Percentiles rank a stretch among this genome's conserved stretches.
These are phyloP conservation scores for Pseudococcus longispinus DNA, from an alignment of 2,888 invertebrate species.

Conservation along the genomic window DNA sequence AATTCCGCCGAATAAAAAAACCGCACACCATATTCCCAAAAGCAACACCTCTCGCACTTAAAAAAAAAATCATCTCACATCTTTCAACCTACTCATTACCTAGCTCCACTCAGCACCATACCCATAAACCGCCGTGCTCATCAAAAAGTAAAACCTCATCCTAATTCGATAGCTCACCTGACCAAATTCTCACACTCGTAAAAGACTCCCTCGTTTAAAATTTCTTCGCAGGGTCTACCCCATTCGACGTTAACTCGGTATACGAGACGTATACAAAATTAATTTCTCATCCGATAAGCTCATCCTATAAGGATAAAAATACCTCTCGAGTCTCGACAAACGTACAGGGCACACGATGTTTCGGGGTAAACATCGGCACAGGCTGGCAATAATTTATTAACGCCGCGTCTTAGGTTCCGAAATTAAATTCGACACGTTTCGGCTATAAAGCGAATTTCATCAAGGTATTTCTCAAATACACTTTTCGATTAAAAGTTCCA, in stretches of 20 bases:
- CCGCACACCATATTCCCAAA: neutral
- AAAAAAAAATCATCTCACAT: neutral
- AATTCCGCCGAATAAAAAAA: too few relatives aligned
- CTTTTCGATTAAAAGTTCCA: constrained; percentile 44
- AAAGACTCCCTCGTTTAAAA: neutral
- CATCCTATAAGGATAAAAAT: neutral
- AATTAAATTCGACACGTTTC: constrained; percentile 50
- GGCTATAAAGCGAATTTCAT: constrained; percentile 53
- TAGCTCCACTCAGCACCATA: neutral
- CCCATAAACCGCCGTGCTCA: neutral
- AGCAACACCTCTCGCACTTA: neutral
- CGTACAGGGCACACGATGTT: neutral
- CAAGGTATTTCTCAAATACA: constrained; percentile 40
- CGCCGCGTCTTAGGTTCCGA: neutral
- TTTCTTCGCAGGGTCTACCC: neutral
- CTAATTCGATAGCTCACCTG: neutral
- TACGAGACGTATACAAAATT: constrained; percentile 25
- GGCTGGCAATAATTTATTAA: constrained; percentile 24
- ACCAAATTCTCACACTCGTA: constrained; percentile 17
- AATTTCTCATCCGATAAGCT: constrained; percentile 24
- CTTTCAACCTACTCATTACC: neutral
- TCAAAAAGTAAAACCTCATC: constrained; percentile 15
- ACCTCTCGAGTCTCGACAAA: neutral
- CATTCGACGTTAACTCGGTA: neutral
- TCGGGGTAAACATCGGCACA: neutral